Base-by-base conservation (phyloP, 1,140 invertebrate genomes). In the Grapholita molesta region DNA sequence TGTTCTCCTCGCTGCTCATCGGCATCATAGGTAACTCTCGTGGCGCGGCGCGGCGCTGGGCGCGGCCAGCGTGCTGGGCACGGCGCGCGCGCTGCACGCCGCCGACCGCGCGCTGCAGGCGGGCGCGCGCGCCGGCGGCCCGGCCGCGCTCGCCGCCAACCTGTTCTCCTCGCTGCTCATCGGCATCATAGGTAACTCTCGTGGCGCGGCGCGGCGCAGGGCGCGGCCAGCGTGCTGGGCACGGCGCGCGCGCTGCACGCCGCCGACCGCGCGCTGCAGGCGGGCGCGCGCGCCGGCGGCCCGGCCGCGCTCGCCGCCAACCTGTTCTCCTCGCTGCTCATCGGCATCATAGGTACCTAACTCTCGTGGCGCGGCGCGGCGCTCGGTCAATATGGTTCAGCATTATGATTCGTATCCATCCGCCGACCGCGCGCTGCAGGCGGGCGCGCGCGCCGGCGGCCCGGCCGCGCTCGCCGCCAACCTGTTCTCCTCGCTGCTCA, bases 131-230 rank as follows among this genome's bases (percentile, higher is more conserved):
- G 65, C 77, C 11, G 85, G 86, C 5, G 86, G 88, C 25, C 73
- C 70, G 2, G 78, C 80, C 4, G 86, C 86, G 6, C 79, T 90
- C n/a, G 86, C 84, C 2, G 88, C 88, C 15, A 89, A 90, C 70
- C 73, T 90, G 24, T 84, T 89, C 75, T 89, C 86, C 2, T 88
- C 85, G 66, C 74, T 90, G 38, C 82, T 89, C 66, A 90, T 89
- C 52, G 86, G 88, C 0, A 71, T 90, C 33, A 89, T 89, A 7
- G 88, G 88, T 90, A 30, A 30, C 28, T 30, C 28, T 30, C 75
- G 75, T 84, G 84, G 80, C 85, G 86, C 74, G 86, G 80, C 53
- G 77, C 70, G 68, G 83, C 83, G 71, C 75, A 87, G 71, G 82
- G 81, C 66, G 82, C 82, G 53, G 81, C 77, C 12, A 79, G 76